Conservation (phyloP, 2,113 vertebrate genomes). For the Urocitellus parryii region DNA sequence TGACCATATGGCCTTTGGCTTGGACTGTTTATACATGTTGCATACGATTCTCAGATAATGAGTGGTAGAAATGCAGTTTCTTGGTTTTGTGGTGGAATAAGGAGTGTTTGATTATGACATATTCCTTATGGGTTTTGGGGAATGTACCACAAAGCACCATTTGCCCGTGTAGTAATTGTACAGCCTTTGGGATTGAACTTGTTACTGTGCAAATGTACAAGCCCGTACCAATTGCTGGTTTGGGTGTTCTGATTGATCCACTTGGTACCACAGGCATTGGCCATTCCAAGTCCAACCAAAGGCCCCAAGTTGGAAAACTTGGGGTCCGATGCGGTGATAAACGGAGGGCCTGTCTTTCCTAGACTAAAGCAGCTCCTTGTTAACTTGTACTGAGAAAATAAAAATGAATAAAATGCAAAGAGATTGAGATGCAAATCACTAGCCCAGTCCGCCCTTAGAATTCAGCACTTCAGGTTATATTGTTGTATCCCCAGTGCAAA, state of each 20-base stretch:
- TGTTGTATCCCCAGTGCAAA: conserved; percentile 16
- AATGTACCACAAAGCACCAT: background rate
- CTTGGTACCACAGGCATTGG: background rate
- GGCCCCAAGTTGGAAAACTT: background rate
- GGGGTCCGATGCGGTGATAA: background rate
- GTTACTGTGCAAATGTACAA: background rate
- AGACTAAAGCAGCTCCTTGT: conserved; percentile 15
- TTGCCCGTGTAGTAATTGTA: background rate
- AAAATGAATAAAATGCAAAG: conserved; percentile 52
- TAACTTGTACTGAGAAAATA: conserved; percentile 61
- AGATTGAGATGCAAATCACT: conserved; percentile 54
- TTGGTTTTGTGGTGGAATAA: background rate
- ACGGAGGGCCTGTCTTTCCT: background rate
- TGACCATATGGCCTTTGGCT: background rate
- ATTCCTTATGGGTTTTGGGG: background rate
- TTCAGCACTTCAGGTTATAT: conserved; percentile 31
- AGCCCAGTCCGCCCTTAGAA: background rate
- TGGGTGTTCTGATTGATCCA: background rate
- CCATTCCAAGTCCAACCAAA: background rate
- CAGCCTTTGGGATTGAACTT: background rate
- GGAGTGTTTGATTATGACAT: background rate
- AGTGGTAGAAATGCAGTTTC: conserved; percentile 1
- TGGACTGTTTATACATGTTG: background rate
- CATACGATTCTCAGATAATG: background rate
- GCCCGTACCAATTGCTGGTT: background rate